Evolutionary conservation across 1,140 invertebrate genomes (phyloP).

Genomic region (Stegodyphus dumicola): DNA sequence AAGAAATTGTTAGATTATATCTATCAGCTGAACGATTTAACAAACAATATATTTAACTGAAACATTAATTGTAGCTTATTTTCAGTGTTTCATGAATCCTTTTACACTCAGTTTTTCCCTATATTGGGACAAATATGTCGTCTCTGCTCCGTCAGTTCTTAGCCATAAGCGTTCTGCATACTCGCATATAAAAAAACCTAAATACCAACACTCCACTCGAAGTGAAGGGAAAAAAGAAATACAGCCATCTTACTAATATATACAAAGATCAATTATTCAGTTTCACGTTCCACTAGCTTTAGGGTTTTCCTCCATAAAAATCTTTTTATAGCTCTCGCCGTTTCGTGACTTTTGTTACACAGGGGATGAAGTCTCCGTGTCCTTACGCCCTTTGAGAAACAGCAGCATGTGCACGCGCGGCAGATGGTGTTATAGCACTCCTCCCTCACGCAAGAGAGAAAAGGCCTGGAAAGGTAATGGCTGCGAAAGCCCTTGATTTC

Average conservation of each 20-base stretch:
- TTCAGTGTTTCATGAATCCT: too few species aligned
- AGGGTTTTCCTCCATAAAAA: slow-evolving; percentile 33
- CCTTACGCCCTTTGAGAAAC: too few species aligned
- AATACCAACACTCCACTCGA: slow-evolving; percentile 13
- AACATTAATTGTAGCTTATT: too few species aligned
- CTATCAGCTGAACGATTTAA: too few species aligned
- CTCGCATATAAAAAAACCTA: background rate
- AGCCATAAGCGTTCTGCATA: too few species aligned
- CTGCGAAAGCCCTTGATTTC: too few species aligned
- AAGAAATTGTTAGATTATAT: too few species aligned
- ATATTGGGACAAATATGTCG: too few species aligned
- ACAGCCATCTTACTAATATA: slow-evolving; percentile 24
- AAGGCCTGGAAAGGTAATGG: too few species aligned
- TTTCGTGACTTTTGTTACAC: slow-evolving; percentile 43
- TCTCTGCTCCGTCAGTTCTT: too few species aligned
- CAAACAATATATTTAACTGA: too few species aligned
- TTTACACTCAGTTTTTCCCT: too few species aligned
- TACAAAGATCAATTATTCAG: slow-evolving; percentile 59
- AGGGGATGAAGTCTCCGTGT: background rate
- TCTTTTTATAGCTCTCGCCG: slow-evolving; percentile 37
- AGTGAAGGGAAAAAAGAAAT: slow-evolving; percentile 13
- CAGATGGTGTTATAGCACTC: background rate
- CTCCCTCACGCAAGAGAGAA: background rate
- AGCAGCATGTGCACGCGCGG: background rate
- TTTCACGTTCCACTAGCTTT: slow-evolving; percentile 59